Conservation (phyloP, 2,888 invertebrate genomes). For the Scotopteryx bipunctaria region DNA sequence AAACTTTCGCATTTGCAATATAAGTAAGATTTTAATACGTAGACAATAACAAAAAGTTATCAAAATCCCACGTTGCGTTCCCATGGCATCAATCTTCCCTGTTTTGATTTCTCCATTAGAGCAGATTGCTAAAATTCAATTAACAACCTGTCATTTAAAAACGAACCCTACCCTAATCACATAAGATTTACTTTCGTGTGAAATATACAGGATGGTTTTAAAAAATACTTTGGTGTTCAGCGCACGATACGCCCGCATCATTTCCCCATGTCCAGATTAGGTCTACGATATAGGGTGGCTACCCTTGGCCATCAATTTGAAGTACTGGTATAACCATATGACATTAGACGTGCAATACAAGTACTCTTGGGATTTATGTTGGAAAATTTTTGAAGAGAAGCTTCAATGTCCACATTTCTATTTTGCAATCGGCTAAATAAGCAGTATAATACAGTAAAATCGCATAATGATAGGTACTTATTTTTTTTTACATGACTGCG, state of each 20-base stretch:
- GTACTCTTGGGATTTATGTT: slow-evolving; percentile 4
- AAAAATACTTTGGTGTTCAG: slow-evolving; percentile 54
- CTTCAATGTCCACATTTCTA: too few relatives aligned
- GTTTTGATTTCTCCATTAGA: slow-evolving; percentile 74
- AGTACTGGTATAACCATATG: slow-evolving; percentile 32
- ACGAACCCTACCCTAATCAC: slow-evolving; percentile 8
- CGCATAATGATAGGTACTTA: too few relatives aligned
- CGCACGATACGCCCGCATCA: slow-evolving; percentile 67
- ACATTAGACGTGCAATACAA: slow-evolving; percentile 3
- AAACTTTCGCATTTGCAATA: too few relatives aligned
- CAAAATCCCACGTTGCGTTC: slow-evolving; percentile 64
- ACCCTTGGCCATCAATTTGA: slow-evolving; percentile 54
- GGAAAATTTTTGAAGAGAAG: too few relatives aligned
- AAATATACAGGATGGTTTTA: slow-evolving; percentile 30
- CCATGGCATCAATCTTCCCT: slow-evolving; percentile 73
- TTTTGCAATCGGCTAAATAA: too few relatives aligned
- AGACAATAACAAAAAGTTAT: slow-evolving; percentile 46
- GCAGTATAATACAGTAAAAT: too few relatives aligned
- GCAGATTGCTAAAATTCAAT: slow-evolving; percentile 60
- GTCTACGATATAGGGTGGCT: slow-evolving; percentile 55
- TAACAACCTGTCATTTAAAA: slow-evolving; percentile 20
- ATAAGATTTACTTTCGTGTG: slow-evolving; percentile 41
- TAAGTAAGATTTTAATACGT: neutral
- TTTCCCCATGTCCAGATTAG: slow-evolving; percentile 61
- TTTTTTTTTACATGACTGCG: too few relatives aligned